Conservation (phyloP, 1,140 invertebrate genomes). For the Zaprionus africanus region DNA sequence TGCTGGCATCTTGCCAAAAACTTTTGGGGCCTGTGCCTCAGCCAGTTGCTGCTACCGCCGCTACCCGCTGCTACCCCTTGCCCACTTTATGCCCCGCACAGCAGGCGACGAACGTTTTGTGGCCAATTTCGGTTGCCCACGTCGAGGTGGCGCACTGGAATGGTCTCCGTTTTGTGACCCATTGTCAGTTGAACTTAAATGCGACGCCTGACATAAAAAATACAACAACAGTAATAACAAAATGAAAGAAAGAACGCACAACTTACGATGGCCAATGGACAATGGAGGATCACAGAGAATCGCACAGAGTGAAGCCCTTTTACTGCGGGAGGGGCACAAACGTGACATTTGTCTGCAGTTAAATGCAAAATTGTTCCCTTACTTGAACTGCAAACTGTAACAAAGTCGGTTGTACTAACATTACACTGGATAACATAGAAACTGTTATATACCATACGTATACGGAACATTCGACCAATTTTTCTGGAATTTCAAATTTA, state of each 20-base stretch:
- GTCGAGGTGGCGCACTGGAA: constrained; percentile 34
- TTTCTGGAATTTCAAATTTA: too few relatives aligned
- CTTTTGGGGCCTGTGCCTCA: constrained; percentile 32
- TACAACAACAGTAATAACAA: constrained; percentile 21
- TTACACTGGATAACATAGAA: neutral
- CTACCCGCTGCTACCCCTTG: constrained; percentile 6
- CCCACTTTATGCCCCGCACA: constrained; percentile 63
- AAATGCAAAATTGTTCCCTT: constrained; percentile 46
- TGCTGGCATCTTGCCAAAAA: constrained; percentile 74
- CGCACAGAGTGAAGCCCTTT: neutral
- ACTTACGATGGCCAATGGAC: constrained; percentile 45
- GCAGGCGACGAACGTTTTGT: constrained; percentile 77
- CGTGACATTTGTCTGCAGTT: constrained; percentile 56
- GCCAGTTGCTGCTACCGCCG: neutral
- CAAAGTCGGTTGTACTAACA: neutral
- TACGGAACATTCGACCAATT: too few relatives aligned
- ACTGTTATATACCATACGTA: too few relatives aligned
- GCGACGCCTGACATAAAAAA: constrained; percentile 52
- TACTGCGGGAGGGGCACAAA: constrained; percentile 13
- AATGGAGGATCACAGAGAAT: constrained; percentile 29
- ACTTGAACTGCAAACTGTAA: constrained; percentile 13
- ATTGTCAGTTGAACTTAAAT: constrained; percentile 72
- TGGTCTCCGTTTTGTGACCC: constrained; percentile 62
- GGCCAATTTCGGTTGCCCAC: constrained; percentile 67
- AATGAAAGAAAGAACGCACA: constrained; percentile 38